Evolutionary conservation across 2,113 vertebrate species (phyloP).

Genomic region (Ameiurus melas): DNA sequence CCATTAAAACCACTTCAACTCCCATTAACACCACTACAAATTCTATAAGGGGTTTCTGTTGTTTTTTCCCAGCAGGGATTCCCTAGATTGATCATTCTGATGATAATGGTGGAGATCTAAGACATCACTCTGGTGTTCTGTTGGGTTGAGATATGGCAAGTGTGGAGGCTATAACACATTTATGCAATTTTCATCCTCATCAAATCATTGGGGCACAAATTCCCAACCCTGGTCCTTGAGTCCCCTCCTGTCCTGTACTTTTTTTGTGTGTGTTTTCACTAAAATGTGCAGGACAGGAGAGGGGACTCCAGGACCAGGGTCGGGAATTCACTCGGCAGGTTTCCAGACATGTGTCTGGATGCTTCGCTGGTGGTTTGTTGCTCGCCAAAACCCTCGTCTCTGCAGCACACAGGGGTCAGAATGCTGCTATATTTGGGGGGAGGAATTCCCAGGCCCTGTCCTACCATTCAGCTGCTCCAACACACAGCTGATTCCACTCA

Average conservation of each 20-base stretch:
- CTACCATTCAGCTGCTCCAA: conserved; percentile 10
- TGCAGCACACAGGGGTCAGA: neutral
- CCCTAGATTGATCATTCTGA: too few species aligned
- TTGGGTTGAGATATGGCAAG: neutral
- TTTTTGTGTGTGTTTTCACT: neutral
- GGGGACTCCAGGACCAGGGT: neutral
- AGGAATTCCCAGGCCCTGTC: conserved; percentile 9
- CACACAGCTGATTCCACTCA: conserved; percentile 29
- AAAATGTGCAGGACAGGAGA: neutral
- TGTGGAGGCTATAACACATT: neutral
- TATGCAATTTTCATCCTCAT: neutral
- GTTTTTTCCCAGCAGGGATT: too few species aligned
- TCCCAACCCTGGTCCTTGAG: neutral
- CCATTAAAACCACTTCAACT: too few species aligned
- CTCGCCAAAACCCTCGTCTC: neutral
- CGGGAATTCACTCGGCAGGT: neutral
- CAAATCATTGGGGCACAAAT: neutral
- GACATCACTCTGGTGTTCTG: neutral
- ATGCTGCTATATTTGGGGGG: conserved; percentile 14
- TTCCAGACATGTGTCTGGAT: neutral
- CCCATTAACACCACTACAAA: too few species aligned
- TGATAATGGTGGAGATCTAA: neutral
- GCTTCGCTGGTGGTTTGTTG: conserved; percentile 44
- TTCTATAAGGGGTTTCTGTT: too few species aligned
- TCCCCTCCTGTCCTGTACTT: neutral